These are phyloP conservation scores for Spicauda simplicius DNA, from an alignment of 2,888 invertebrate species.

Conservation along the genomic window DNA sequence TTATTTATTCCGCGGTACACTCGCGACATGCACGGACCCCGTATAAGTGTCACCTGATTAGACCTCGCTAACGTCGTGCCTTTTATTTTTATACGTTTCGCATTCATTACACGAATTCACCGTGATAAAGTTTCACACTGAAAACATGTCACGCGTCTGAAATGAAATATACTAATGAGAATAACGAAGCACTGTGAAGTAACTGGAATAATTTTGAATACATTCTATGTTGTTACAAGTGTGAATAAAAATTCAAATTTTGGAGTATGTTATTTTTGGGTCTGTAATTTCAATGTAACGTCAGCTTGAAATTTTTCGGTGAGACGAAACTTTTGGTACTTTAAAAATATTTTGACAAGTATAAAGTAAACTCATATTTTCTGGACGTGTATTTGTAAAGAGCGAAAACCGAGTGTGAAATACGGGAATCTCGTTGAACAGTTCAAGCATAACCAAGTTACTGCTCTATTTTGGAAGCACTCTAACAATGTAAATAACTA, in stretches of 20 bases:
- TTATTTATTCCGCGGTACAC: conserved; percentile 67
- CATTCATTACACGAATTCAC: conserved; percentile 3
- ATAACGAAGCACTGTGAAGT: conserved; percentile 30
- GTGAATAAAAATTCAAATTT: conserved; percentile 13
- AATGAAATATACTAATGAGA: conserved; percentile 41
- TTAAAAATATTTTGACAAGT: not conserved
- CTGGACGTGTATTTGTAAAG: not conserved
- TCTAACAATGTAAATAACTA: too few species aligned
- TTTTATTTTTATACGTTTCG: conserved; percentile 23
- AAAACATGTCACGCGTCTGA: conserved; percentile 22
- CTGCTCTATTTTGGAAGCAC: too few species aligned
- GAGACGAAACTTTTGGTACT: not conserved
- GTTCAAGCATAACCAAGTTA: not conserved
- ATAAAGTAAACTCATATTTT: conserved; percentile 3
- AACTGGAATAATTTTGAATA: conserved; percentile 30
- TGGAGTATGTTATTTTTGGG: conserved; percentile 14
- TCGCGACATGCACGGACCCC: conserved; percentile 45
- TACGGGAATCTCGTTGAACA: not conserved
- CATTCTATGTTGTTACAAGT: conserved; percentile 18
- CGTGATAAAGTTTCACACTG: conserved; percentile 13
- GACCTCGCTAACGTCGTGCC: conserved; percentile 1
- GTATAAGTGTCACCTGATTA: conserved; percentile 47
- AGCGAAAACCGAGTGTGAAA: not conserved
- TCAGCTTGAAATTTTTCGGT: not conserved
- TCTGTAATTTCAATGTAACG: not conserved